Conservation (phyloP, 2,888 invertebrate species). For the Zygaena filipendulae region DNA sequence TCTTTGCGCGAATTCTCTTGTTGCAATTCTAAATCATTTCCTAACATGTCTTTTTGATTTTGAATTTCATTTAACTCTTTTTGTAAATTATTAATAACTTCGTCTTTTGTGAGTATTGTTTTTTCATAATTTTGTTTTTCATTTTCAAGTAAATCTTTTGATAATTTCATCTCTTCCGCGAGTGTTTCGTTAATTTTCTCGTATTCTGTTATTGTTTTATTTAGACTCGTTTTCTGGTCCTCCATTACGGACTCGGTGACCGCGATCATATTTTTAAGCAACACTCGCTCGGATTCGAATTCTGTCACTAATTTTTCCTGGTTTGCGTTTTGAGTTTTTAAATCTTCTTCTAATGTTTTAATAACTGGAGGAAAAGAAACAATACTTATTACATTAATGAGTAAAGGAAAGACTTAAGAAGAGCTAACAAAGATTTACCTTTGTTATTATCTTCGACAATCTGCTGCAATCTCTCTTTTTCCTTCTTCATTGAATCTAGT, state of each 20-base stretch:
- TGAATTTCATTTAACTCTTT: conserved; percentile 10
- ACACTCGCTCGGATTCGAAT: conserved; percentile 38
- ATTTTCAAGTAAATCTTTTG: conserved; percentile 18
- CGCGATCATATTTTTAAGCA: conserved; percentile 41
- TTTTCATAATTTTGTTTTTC: conserved; percentile 19
- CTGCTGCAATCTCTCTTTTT: conserved; percentile 29
- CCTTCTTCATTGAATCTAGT: conserved; percentile 28
- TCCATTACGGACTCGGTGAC: conserved; percentile 47
- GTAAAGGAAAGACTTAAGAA: no score
- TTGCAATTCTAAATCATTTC: conserved; percentile 5
- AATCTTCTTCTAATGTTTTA: conserved; percentile 29
- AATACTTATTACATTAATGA: no score
- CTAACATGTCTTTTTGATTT: conserved; percentile 4
- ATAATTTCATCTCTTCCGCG: conserved; percentile 22
- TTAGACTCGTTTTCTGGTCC: conserved; percentile 32
- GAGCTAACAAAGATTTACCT: conserved; percentile 21
- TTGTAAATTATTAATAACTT: conserved; percentile 4
- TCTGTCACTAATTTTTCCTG: conserved; percentile 34
- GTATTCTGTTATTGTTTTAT: conserved; percentile 27
- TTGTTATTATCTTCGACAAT: conserved; percentile 25
- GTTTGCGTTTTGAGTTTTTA: conserved; percentile 29
- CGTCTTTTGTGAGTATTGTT: conserved; percentile 14
- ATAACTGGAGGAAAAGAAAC: no score
- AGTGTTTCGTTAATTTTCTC: conserved; percentile 24
- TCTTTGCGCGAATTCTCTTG: conserved; percentile 3